These are phyloP conservation scores for Nycticorax nycticorax DNA, from an alignment of 2,113 vertebrate genomes.

Conservation along the genomic window DNA sequence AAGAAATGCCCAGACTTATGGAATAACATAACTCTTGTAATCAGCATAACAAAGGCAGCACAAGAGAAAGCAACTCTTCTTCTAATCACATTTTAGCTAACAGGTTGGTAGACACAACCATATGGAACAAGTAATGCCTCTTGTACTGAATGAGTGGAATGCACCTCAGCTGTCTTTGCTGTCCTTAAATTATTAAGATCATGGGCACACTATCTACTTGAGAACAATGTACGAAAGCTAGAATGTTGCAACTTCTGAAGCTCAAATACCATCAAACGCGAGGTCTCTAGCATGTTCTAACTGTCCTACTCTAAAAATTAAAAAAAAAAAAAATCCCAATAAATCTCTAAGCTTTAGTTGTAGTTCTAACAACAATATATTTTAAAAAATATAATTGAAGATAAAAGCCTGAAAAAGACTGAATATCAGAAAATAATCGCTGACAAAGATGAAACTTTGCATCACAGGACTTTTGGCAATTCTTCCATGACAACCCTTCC, in stretches of 20 bases:
- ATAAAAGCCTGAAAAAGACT: background rate
- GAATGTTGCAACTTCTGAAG: background rate
- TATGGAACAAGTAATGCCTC: slow-evolving; percentile 20
- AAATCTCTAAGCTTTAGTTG: background rate
- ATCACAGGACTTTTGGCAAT: background rate
- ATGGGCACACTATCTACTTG: background rate
- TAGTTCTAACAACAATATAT: background rate
- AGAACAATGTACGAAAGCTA: background rate
- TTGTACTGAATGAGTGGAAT: slow-evolving; percentile 2
- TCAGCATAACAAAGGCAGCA: slow-evolving; percentile 36
- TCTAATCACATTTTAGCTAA: slow-evolving; percentile 28
- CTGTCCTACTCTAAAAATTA: background rate
- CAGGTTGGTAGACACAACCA: slow-evolving; percentile 45
- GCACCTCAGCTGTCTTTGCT: background rate
- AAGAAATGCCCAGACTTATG: background rate
- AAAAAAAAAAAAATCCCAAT: background rate
- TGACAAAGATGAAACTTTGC: background rate
- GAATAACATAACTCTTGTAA: background rate
- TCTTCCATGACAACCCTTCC: background rate
- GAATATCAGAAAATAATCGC: background rate
- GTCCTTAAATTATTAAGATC: slow-evolving; percentile 10
- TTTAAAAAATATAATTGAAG: background rate
- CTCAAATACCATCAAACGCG: fast-evolving
- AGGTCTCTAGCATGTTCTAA: background rate
- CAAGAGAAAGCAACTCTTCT: background rate